Evolutionary conservation across 1,140 invertebrate genomes (phyloP), one percentile per base, ranked within the genome.

Genomic region (Trigoniulus corallinus): DNA sequence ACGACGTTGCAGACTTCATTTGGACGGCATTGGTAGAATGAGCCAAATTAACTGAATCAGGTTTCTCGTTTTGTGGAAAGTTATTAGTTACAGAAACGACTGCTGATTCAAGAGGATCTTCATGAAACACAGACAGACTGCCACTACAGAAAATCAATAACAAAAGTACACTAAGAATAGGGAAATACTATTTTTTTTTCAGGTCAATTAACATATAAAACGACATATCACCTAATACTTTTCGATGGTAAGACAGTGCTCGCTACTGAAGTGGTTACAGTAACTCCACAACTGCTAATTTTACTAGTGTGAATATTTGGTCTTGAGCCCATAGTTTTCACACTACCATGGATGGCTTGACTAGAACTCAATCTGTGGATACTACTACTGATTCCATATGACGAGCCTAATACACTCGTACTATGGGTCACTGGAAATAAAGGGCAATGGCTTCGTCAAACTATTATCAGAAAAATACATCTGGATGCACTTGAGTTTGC

Each of bases 261-360:
- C 47, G 34, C 41, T 46, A 72, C 29, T 34, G 29, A 74, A 24
- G 76, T 74, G 7, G 73, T 77, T 2, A 79, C 75, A 0, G 77
- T 79, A 0, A 80, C 77, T 0, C 76, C 77, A 4, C 77, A 74
- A 54, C 75, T 76, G 1, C 71, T 70, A 23, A 76, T 65, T 3
- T 56, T n/a, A 7, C 56, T 50, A 2, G 51, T 44, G 15, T 27
- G 55, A 7, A 54, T 42, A 47, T 55, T 57, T 34, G 54, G 48
- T 41, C 52, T 55, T n/a, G 50, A 54, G 47, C 58, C 58, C 51
- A 60, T 58, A 23, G 57, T 54, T 20, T 60, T 61, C 50, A 62
- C 58, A 48, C 60, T 59, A 23, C 59, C 57, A 53, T 58, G 57
- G 43, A 81, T 79, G 59, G 81, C 76, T 59, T 80, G 77, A 47